Evolutionary conservation across 1,140 invertebrate species (phyloP).

Genomic region (Zophobas atratus): DNA sequence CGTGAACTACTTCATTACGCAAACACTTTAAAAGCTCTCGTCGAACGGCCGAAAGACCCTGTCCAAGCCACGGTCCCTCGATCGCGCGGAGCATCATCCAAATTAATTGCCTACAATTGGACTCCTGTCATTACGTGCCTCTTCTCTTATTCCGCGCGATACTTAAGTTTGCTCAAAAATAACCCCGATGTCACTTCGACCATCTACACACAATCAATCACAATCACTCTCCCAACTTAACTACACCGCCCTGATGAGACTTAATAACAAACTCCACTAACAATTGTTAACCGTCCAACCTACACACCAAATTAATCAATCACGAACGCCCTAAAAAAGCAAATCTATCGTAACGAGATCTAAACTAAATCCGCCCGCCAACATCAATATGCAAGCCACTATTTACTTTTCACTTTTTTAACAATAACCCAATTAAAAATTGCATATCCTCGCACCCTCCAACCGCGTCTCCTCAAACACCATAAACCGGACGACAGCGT

Average conservation of each 20-base stretch:
- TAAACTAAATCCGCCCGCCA: not conserved
- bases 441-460: too few species aligned
- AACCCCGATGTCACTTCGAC: conserved; percentile 20
- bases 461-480: too few species aligned
- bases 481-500: too few species aligned
- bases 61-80: conserved; percentile 18
- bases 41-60: conserved; percentile 31
- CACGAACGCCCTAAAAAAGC: conserved; percentile 3
- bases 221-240: conserved; percentile 24
- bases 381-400: not conserved
- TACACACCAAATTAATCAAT: conserved; percentile 37
- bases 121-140: conserved; percentile 30
- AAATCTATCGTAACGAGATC: not conserved
- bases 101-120: conserved; percentile 42
- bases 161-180: conserved; percentile 29
- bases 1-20: conserved; percentile 47
- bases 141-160: conserved; percentile 25
- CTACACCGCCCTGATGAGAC: conserved; percentile 17
- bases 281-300: conserved; percentile 24
- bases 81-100: conserved; percentile 30
- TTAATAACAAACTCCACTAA: conserved; percentile 23
- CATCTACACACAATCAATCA: conserved; percentile 38
- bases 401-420: too few species aligned
- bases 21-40: conserved; percentile 37
- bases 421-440: too few species aligned